Evolutionary conservation across 2,888 invertebrate species (phyloP), one percentile per base, ranked within the genome.

Genomic region (Patella caerulea): DNA sequence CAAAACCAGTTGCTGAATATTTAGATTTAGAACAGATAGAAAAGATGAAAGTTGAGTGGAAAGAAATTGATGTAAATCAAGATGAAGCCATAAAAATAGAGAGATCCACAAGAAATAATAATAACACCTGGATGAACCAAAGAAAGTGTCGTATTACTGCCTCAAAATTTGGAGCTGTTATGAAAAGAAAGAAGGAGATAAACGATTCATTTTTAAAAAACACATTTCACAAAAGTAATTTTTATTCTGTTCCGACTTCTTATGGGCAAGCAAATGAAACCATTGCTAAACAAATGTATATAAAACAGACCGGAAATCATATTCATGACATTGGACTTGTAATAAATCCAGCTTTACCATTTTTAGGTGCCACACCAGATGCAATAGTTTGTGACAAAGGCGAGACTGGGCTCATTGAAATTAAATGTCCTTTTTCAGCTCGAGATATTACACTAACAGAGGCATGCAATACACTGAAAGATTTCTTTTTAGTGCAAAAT

Each of bases 211-310:
- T 56, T n/a, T 17, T 56, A 17, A 7, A 56, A 56, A 14, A 56
- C n/a, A 56, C 56, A 17, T 56, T 56, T 14, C 3, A n/a, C 14
- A 56, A 56, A n/a, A 7, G 56, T 34, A 34, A 56, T 17, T 56
- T 56, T 56, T 14, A 17, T 17, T 56, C 56, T 56, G 56, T 56
- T n/a, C 56, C 56, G 5, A 56, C 56, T 4, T 56, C 56, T 17
- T 56, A 56, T 56, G 15, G 15, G 14, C 14, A 56, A 56, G 56
- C 56, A 17, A 56, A 56, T 14, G 56, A 56, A 56, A 56, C 14
- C 14, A 56, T 56, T 56, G 56, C 56, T n/a, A 56, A 56, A 56
- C 56, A 56, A 56, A 56, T 56, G 56, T 56, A 56, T n/a, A 56
- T 56, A 3, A 56, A 56, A 56, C 14, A 56, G n/a, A 56, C 56